These are phyloP conservation scores for Schizotus pectinicornis DNA, from an alignment of 2,888 invertebrate species.

Conservation along the genomic window DNA sequence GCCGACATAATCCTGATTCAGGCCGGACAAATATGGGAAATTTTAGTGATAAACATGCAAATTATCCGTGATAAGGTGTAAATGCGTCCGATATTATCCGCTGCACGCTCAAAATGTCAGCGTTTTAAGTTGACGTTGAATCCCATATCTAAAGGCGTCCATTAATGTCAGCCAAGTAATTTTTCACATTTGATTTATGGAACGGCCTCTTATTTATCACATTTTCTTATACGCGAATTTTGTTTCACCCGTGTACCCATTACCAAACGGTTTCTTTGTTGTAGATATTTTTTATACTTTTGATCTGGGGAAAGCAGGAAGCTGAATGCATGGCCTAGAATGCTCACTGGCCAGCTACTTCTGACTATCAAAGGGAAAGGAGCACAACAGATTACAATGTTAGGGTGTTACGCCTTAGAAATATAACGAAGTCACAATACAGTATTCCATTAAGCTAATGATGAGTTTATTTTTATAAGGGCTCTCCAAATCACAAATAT, in stretches of 20 bases:
- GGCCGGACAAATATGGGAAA: not conserved
- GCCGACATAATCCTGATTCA: no score
- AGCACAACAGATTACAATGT: no score
- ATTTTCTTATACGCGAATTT: constrained; percentile 30
- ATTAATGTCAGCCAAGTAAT: constrained; percentile 33
- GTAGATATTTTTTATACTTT: constrained; percentile 9
- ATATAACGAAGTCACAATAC: no score
- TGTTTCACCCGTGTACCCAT: constrained; percentile 28
- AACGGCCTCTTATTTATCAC: constrained; percentile 31
- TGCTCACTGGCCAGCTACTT: no score
- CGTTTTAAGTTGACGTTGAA: constrained; percentile 33
- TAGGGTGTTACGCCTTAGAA: no score
- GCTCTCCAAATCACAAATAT: no score
- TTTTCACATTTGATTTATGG: constrained; percentile 37
- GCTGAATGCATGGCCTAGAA: no score
- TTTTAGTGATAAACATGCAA: constrained; percentile 22
- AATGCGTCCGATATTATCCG: constrained; percentile 15
- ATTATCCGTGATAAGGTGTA: constrained; percentile 22
- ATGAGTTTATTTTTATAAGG: no score
- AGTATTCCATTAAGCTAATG: no score
- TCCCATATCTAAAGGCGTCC: constrained; percentile 31
- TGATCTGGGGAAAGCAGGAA: no score
- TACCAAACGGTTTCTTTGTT: constrained; percentile 26
- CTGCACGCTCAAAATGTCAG: constrained; percentile 29
- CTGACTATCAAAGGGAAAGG: no score